Evolutionary conservation across 1,140 invertebrate genomes (phyloP).

Genomic region (Drosophila pectinifera): DNA sequence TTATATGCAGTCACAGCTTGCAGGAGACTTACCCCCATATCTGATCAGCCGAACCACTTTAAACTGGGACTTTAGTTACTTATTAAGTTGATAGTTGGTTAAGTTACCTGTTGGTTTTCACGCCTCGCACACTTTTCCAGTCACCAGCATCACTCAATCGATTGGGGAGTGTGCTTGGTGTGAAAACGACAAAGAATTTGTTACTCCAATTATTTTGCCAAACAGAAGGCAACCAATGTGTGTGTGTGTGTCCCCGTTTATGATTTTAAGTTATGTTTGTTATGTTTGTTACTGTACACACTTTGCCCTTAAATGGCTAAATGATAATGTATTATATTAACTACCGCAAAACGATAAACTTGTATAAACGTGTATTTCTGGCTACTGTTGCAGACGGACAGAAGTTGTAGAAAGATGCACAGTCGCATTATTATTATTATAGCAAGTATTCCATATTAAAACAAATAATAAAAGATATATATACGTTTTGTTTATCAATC

Average conservation of each 20-base stretch:
- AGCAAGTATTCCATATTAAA: conserved; percentile 70
- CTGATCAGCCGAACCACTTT: conserved; percentile 40
- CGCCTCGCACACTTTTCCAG: conserved; percentile 33
- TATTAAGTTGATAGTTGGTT: conserved; percentile 58
- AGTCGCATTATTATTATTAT: conserved; percentile 73
- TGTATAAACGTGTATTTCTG: conserved; percentile 62
- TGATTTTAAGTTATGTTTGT: conserved; percentile 62
- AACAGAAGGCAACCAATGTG: conserved; percentile 51
- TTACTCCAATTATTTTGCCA: conserved; percentile 42
- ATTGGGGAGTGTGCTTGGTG: conserved; percentile 31
- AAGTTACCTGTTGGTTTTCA: conserved; percentile 39
- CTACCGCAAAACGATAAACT: conserved; percentile 67
- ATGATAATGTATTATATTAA: conserved; percentile 75
- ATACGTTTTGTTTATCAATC: conserved; percentile 72
- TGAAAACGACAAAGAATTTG: conserved; percentile 36
- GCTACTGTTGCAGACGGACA: conserved; percentile 52
- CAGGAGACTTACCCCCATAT: conserved; percentile 4
- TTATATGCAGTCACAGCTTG: conserved; percentile 64
- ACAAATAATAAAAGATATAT: conserved; percentile 60
- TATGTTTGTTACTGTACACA: conserved; percentile 60
- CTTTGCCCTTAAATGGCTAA: conserved; percentile 62
- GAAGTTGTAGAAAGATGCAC: conserved; percentile 61
- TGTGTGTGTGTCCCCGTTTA: conserved; percentile 30
- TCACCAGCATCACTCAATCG: conserved; percentile 38
- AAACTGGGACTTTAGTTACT: conserved; percentile 78